Evolutionary conservation across 2,888 invertebrate genomes (phyloP).

Genomic region (Phengaris arion): DNA sequence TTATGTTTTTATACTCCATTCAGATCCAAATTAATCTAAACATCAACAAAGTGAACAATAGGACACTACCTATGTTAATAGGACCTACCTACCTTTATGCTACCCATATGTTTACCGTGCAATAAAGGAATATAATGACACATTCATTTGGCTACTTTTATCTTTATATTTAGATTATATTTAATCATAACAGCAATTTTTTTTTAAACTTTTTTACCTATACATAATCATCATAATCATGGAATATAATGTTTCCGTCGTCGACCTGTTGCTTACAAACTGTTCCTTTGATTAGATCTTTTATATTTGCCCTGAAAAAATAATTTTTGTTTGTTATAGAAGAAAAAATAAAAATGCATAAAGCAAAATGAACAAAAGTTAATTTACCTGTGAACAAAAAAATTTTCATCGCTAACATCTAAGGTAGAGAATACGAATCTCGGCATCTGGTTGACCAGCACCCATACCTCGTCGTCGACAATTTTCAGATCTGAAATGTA

Average conservation of each 20-base stretch:
- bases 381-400: conserved; percentile 72
- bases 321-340: conserved; percentile 29
- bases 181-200: background rate
- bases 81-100: no score
- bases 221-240: background rate
- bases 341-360: no score
- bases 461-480: conserved; percentile 80
- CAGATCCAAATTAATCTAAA: no score
- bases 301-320: conserved; percentile 49
- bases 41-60: no score
- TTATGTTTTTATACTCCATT: no score
- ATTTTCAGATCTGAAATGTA: conserved; percentile 69
- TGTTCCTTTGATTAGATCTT: conserved; percentile 49
- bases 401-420: conserved; percentile 79
- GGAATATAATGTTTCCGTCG: background rate
- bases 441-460: conserved; percentile 84
- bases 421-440: conserved; percentile 81
- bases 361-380: background rate
- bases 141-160: no score
- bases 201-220: background rate
- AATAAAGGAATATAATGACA: no score
- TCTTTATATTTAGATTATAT: no score
- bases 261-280: conserved; percentile 41
- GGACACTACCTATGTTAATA: no score
- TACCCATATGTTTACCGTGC: no score